Conservation (phyloP, 1,140 invertebrate genomes). For the Choristoneura fumiferana region DNA sequence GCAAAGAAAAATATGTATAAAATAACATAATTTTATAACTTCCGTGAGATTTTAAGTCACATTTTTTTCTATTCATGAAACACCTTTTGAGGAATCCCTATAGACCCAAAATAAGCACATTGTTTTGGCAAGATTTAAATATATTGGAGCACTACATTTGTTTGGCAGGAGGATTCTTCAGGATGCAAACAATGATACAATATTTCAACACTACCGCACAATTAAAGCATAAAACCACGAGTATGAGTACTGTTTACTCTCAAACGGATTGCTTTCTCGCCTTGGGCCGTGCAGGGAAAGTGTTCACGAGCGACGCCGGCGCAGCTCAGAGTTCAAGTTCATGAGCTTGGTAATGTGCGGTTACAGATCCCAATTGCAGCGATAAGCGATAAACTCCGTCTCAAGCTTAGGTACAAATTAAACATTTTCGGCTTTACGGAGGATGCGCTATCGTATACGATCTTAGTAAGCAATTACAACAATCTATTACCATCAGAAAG, state of each 20-base stretch:
- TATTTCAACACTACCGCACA: too few relatives aligned
- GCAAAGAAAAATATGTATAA: too few relatives aligned
- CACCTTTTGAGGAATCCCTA: too few relatives aligned
- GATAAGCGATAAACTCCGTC: not conserved
- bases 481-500: slow-evolving; percentile 1
- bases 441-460: not conserved
- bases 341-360: slow-evolving; percentile 3
- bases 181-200: too few relatives aligned
- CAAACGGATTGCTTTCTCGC: slow-evolving; percentile 16
- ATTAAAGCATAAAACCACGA: too few relatives aligned
- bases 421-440: not conserved
- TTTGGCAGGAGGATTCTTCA: too few relatives aligned
- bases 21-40: too few relatives aligned
- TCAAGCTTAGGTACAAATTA: not conserved
- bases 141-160: too few relatives aligned
- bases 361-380: slow-evolving; percentile 5
- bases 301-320: slow-evolving; percentile 10
- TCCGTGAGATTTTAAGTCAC: too few relatives aligned
- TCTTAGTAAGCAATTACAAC: slow-evolving; percentile 1
- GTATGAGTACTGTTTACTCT: not conserved
- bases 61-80: too few relatives aligned
- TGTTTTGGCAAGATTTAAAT: too few relatives aligned
- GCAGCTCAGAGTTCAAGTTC: slow-evolving; percentile 10
- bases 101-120: too few relatives aligned
- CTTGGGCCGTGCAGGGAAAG: slow-evolving; percentile 12